Evolutionary conservation across 1,140 invertebrate species (phyloP).

Genomic region (Metaphire vulgaris): DNA sequence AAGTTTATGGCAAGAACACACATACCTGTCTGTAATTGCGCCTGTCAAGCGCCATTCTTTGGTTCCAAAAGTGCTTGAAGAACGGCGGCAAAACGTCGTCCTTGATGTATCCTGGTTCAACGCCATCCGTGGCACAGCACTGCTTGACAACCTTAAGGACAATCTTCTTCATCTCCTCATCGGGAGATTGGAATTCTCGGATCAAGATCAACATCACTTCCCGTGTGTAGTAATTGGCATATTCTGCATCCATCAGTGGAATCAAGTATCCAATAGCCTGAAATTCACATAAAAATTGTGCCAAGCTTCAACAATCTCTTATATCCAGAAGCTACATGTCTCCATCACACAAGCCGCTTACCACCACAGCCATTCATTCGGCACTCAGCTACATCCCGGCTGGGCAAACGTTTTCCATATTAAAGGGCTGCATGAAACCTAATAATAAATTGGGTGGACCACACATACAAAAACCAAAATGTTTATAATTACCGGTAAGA

Average conservation of each 20-base stretch:
- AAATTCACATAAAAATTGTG: slow-evolving; percentile 66
- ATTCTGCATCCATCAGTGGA: slow-evolving; percentile 99
- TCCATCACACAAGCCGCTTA: no score
- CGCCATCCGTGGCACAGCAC: slow-evolving; percentile 99
- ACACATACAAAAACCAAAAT: no score
- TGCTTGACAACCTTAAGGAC: slow-evolving; percentile 99
- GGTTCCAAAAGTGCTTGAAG: slow-evolving; percentile 99
- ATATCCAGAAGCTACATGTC: no score
- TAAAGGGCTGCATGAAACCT: no score
- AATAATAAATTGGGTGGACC: no score
- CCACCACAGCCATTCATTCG: no score
- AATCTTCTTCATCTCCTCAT: slow-evolving; percentile 99
- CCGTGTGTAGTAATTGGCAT: slow-evolving; percentile 97
- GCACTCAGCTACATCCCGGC: no score
- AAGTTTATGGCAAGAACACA: no score
- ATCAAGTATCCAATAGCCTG: slow-evolving; percentile 99
- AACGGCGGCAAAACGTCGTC: slow-evolving; percentile 98
- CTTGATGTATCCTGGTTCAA: slow-evolving; percentile 97
- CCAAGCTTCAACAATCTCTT: background rate
- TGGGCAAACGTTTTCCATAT: no score
- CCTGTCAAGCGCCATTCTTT: slow-evolving; percentile 95
- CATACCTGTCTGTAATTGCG: slow-evolving; percentile 84
- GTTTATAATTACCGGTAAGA: no score
- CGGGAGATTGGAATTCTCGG: slow-evolving; percentile 97
- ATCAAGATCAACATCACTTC: slow-evolving; percentile 99